Conservation (phyloP, 2,888 invertebrate species). For the Willowsia nigromaculata region DNA sequence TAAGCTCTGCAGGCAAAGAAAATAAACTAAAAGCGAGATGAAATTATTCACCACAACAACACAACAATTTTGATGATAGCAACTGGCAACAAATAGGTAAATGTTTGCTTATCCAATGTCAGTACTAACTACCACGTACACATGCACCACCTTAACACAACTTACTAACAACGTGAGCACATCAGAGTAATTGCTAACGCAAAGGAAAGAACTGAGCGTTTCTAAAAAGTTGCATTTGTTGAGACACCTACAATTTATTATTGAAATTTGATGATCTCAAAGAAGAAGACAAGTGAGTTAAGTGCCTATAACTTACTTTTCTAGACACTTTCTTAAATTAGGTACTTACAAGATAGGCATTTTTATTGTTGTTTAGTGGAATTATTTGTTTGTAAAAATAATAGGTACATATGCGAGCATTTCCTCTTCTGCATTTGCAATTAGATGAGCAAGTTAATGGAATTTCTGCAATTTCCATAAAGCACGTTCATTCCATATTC, state of each 20-base stretch:
- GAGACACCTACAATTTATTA: conserved; percentile 11
- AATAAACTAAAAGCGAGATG: too few relatives aligned
- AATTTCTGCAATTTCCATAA: background rate
- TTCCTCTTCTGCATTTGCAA: background rate
- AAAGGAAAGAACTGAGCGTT: too few relatives aligned
- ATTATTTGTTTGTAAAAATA: background rate
- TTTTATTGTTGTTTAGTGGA: background rate
- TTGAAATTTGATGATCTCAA: conserved; percentile 21
- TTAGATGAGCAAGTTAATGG: conserved; percentile 5
- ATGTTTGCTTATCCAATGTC: too few relatives aligned
- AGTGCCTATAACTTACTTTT: background rate
- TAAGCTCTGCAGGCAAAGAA: too few relatives aligned
- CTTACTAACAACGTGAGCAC: too few relatives aligned
- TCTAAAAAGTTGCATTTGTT: background rate
- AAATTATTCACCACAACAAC: too few relatives aligned
- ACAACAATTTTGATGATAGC: too few relatives aligned
- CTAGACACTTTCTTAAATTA: conserved; percentile 5
- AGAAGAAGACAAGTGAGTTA: background rate
- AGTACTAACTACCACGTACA: too few relatives aligned
- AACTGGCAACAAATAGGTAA: too few relatives aligned
- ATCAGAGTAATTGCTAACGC: too few relatives aligned
- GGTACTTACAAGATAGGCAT: background rate
- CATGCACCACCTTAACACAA: too few relatives aligned
- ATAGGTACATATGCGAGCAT: too few relatives aligned
- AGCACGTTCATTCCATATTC: background rate